Percentiles rank a stretch among this genome's conserved stretches.
phyloP scores from a whole-genome alignment of 2,888 invertebrate genomes.

The Harpalus rubripes region DNA sequence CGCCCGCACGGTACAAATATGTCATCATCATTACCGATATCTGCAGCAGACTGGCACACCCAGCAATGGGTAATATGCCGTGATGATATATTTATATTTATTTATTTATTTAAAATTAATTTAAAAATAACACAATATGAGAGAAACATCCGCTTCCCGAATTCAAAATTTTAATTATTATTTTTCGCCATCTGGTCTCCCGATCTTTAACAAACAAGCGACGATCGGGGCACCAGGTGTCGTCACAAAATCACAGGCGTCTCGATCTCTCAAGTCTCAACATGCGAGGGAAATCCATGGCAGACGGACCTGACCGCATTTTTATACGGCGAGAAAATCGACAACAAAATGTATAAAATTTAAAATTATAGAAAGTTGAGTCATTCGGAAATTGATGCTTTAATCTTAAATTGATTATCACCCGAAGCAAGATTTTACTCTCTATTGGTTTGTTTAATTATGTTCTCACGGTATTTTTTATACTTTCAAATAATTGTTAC shows the following conservation, averaged over 20 bases:
- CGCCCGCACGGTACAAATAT: no score
- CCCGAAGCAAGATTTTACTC: slow-evolving; percentile 24
- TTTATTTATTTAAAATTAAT: no score
- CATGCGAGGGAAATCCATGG: slow-evolving; percentile 27
- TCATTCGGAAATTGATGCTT: slow-evolving; percentile 22
- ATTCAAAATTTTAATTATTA: slow-evolving; percentile 10
- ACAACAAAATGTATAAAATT: slow-evolving; percentile 10
- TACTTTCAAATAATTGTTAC: not conserved
- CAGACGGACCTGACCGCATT: slow-evolving; percentile 34
- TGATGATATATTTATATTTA: no score
- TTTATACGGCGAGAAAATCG: slow-evolving; percentile 46
- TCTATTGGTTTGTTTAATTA: slow-evolving; percentile 15
- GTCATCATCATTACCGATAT: no score
- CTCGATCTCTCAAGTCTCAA: not conserved
- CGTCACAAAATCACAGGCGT: not conserved
- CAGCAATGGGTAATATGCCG: no score
- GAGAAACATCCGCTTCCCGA: not conserved
- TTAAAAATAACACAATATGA: not conserved
- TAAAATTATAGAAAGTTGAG: slow-evolving; percentile 48
- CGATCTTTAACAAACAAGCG: not conserved
- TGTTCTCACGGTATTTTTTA: not conserved
- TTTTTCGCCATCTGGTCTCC: slow-evolving; percentile 11
- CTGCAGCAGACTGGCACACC: no score
- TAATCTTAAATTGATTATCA: slow-evolving; percentile 36
- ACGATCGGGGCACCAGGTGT: slow-evolving; percentile 28